Evolutionary conservation across 2,888 invertebrate genomes (phyloP), one percentile per base, ranked within the genome.

Genomic region (Trichopoda pennipes): DNA sequence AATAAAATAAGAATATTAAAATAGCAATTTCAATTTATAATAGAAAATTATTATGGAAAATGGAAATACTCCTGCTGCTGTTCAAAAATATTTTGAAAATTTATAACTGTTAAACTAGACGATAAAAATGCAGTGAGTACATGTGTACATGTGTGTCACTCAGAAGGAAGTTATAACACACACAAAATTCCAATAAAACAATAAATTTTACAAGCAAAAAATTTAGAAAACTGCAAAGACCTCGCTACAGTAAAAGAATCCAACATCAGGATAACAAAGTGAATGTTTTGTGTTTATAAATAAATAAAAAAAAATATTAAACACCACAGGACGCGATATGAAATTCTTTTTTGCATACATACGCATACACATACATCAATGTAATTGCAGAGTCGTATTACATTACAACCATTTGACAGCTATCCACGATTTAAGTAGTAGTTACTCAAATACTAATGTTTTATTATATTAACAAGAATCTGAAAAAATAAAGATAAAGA

Each of bases 371-470:
- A 51, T 14, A 49, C 21, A 44, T 9, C 12, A 16, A 63, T 19
- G 51, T 17, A 66, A 42, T n/a, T 10, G 4, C 4, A 28, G 1
- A 38, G 3, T 35, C 21, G 7, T 58, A 28, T 51, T n/a, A 21
- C 49, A 64, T 69, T 53, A 64, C 58, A 55, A 64, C 56, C 53
- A 64, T 81, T 78, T 81, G 81, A 81, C 74, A 74, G 81, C 73
- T 78, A 64, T 81, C 64, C 81, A 78, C 61, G 69, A 78, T 17
- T 77, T 73, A 69, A 77, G 69, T 64, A 69, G 68, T 58, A 77
- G 78, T 81, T 64, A 74, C 77, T 74, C 78, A 73, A 74, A 77
- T 44, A 53, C 38, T 73, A 69, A 56, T 70, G 58, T 58, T 51
- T 69, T 60, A 56, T 69, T 64, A 69, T 58, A 64, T 53, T 58